Evolutionary conservation across 2,888 invertebrate genomes (phyloP).

Genomic region (Dinocampus coccinellae): DNA sequence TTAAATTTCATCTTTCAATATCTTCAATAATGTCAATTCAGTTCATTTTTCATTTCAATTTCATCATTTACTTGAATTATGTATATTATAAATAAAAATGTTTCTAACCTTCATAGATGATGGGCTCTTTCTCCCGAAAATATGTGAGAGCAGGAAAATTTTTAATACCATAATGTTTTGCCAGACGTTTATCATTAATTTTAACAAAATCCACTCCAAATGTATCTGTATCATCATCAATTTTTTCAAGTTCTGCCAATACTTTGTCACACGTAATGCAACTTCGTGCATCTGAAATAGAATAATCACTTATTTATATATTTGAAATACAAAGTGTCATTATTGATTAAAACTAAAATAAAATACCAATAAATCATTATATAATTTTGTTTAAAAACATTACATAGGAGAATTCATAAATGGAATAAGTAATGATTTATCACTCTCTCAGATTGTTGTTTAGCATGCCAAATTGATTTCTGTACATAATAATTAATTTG

Average conservation of each 20-base stretch:
- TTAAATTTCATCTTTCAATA: slow-evolving; percentile 8
- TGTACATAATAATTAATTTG: background rate
- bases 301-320: background rate
- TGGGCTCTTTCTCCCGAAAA: slow-evolving; percentile 96
- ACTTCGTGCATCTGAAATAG: slow-evolving; percentile 85
- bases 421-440: background rate
- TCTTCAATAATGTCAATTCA: background rate
- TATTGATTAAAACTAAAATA: background rate
- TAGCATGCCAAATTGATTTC: slow-evolving; percentile 2
- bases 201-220: slow-evolving; percentile 96
- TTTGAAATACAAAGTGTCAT: background rate
- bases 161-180: slow-evolving; percentile 96
- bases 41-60: background rate
- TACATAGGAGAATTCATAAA: background rate
- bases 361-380: background rate
- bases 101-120: slow-evolving; percentile 89
- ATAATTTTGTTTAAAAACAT: background rate
- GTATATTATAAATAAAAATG: background rate
- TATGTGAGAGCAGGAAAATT: slow-evolving; percentile 97
- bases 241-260: slow-evolving; percentile 91
- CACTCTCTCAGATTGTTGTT: background rate
- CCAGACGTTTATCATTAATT: slow-evolving; percentile 95
- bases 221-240: slow-evolving; percentile 94
- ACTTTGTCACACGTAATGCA: slow-evolving; percentile 93
- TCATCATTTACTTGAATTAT: background rate